Evolutionary conservation across 2,888 invertebrate species (phyloP), one percentile per base, ranked within the genome.

Genomic region (Agonopterix heracliana): DNA sequence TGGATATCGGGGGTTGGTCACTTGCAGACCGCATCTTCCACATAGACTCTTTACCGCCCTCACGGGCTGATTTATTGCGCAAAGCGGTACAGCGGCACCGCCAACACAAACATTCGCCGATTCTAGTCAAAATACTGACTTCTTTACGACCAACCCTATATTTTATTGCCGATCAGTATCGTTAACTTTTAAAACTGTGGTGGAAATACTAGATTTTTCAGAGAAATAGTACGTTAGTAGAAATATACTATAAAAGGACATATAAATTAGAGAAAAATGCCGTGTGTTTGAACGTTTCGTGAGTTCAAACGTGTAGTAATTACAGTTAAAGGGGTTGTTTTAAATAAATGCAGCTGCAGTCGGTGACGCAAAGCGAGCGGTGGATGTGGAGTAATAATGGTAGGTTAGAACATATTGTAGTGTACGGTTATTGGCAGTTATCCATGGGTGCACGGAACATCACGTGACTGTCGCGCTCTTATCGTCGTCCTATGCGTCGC

Each of bases 91-190:
- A 59, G 76, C 74, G 64, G 65, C 11, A 68, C 67, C 67, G 70
- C 60, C 66, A 70, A 68, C 72, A 70, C 69, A 69, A 74, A 78
- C 71, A 76, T 73, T 71, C 68, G 69, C 68, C 56, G 63, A 57
- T 58, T 61, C 70, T 66, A 69, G 74, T 74, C 73, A 73, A 78
- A 76, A 77, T 72, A 71, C 65, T 69, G 67, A 68, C 67, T 76
- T 66, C 74, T 80, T 80, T 79, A 78, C 74, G 78, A 73, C 66
- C 73, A 74, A 71, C 74, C 74, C 72, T 65, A 72, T 74, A 78
- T 74, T 79, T 78, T 78, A 78, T 77, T 72, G 68, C 65, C 55
- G 60, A 68, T 75, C 72, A 69, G 78, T 77, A 68, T 60, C 55
- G 65, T 71, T 70, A 73, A 73, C 66, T 71, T 74, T 66, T 68